A percentile compares a stretch with the other conserved stretches of the same genome.
Evolutionary conservation across 2,797 vertebrate genomes (phyloP).

Genomic region (Thamnophis elegans): DNA sequence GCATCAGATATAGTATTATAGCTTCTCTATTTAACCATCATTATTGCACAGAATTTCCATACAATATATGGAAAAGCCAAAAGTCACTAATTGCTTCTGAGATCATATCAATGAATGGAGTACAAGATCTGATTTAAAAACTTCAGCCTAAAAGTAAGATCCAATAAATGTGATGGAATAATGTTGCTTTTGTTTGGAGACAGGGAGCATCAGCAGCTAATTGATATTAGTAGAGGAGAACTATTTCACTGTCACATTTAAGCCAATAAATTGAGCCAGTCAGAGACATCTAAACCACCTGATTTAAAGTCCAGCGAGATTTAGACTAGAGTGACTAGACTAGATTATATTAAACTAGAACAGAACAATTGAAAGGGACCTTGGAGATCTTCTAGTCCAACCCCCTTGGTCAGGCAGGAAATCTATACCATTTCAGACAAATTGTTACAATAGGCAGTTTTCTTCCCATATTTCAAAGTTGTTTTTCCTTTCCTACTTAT

Average conservation of each 20-base stretch:
- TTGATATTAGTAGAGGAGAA: neutral
- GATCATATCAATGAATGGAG: neutral
- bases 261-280: accelerated
- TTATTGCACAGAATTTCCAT: neutral
- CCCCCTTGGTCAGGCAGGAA: too few relatives aligned
- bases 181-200: neutral
- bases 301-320: neutral
- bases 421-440: too few relatives aligned
- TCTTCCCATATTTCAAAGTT: neutral
- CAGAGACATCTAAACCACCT: neutral
- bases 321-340: neutral
- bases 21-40: neutral
- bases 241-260: neutral
- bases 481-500: neutral
- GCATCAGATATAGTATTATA: neutral
- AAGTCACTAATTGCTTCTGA: neutral
- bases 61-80: neutral
- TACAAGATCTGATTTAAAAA: neutral
- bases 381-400: too few relatives aligned
- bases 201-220: neutral
- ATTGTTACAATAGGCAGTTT: neutral
- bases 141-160: neutral
- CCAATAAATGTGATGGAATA: neutral
- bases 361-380: too few relatives aligned
- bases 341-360: too few relatives aligned